Base-by-base conservation (phyloP, 1,140 invertebrate genomes). In the Hyposmocoma kahamanoa region DNA sequence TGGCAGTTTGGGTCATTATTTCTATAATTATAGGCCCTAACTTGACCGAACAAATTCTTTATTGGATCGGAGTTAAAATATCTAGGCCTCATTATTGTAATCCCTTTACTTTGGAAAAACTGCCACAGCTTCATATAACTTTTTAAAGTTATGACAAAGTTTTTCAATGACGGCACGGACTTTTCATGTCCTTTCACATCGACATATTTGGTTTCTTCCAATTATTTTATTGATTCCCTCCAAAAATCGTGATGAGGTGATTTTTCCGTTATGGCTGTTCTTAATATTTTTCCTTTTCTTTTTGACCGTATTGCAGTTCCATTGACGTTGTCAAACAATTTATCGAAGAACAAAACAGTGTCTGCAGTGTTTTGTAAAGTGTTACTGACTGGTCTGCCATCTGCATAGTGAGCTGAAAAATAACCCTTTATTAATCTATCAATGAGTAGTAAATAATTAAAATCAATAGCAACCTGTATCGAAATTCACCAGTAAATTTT, bases 61-160 rank as follows among this genome's bases (percentile, higher is more conserved):
- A 53, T 34, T 20, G 54, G 50, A 22, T 61, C 54, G 3, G 39
- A 53, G 51, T 61, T 61, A 32, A 61, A 56, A 38, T 53, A 56
- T 22, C 58, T 21, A 0, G 54, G 53, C 8, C 50, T 22, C 54
- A 61, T 56, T 21, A 47, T 42, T 61, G 42, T 53, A 18, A 56
- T 42, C 15, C 22, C 36, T 44, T 51, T 42, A 11, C 17, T 42
- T 48, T 42, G 8, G n/a, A 53, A 47, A 22, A 41, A 50, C 15
- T 49, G 41, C 53, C 53, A 56, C 26, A 60, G 9, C 30, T 47
- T 42, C 38, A 39, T n/a, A 1, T 17, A 61, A 28, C 58, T 56
- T 53, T 61, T 36, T 36, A 61, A 24, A 15, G 58, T 53, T 4
- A 20, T 50, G 4, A 61, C 20, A 22, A 36, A 50, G 20, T 50